Evolutionary conservation across 2,888 invertebrate species (phyloP).

Genomic region (Steromphala cineraria): DNA sequence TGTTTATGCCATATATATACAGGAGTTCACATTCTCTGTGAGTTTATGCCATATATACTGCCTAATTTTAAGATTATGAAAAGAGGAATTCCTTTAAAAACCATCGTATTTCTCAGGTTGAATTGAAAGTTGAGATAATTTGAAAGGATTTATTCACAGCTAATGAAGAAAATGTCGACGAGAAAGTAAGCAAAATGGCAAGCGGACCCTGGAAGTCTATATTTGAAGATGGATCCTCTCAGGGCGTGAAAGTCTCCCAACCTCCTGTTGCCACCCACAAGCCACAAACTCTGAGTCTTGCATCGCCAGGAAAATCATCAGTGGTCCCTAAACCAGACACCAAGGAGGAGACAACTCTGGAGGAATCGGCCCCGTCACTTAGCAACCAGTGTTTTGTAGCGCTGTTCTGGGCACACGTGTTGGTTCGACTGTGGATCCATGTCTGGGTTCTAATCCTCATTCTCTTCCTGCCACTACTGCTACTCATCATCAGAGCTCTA

Average conservation of each 20-base stretch:
- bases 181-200: neutral
- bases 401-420: conserved; percentile 87
- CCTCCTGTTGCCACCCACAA: neutral
- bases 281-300: conserved; percentile 69
- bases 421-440: conserved; percentile 91
- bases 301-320: neutral
- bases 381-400: conserved; percentile 74
- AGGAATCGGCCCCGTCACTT: conserved; percentile 41
- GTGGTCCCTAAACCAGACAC: neutral
- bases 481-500: conserved; percentile 80
- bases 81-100: too few species aligned
- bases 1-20: too few species aligned
- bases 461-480: conserved; percentile 83
- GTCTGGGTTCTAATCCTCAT: conserved; percentile 87
- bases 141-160: neutral
- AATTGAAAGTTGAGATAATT: too few species aligned
- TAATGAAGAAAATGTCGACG: neutral
- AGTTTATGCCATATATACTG: too few species aligned
- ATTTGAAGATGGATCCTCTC: neutral
- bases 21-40: too few species aligned
- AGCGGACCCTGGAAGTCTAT: neutral
- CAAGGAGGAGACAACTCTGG: conserved; percentile 25
- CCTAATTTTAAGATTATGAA: too few species aligned
- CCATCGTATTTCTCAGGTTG: too few species aligned
- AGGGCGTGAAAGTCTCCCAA: neutral